phyloP scores from a whole-genome alignment of 2,797 vertebrate species.

The Eutrigla gurnardus region DNA sequence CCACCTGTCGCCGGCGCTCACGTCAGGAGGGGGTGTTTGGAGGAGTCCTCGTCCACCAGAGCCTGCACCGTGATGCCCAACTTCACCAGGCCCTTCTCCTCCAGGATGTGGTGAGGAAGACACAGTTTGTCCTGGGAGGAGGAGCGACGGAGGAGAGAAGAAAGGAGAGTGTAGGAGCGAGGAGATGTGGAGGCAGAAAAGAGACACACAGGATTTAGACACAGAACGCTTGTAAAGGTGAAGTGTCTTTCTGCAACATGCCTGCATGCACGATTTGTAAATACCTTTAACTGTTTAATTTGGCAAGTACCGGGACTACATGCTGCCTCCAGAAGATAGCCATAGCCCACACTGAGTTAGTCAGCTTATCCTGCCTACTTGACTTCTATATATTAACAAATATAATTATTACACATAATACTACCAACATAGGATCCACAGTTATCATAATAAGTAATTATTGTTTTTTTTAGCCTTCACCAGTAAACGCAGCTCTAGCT shows the following conservation, averaged over 20 bases:
- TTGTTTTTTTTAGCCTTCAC: too few relatives aligned
- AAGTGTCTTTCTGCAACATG: neutral
- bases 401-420: too few relatives aligned
- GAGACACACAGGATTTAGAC: constrained; percentile 45
- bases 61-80: constrained; percentile 92
- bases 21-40: constrained; percentile 83
- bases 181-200: constrained; percentile 15
- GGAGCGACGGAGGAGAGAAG: neutral
- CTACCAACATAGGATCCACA: too few relatives aligned
- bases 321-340: neutral
- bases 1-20: constrained; percentile 68
- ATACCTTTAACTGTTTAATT: neutral
- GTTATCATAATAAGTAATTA: too few relatives aligned
- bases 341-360: neutral
- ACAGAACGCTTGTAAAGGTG: neutral
- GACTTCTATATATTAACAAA: neutral
- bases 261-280: neutral
- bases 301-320: neutral
- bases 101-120: constrained; percentile 97
- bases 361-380: neutral
- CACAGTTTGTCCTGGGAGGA: constrained; percentile 91
- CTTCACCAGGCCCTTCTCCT: constrained; percentile 95
- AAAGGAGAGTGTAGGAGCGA: constrained; percentile 24
- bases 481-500: too few relatives aligned
- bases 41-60: constrained; percentile 87